Evolutionary conservation across 2,888 invertebrate species (phyloP).

Genomic region (Phyllotreta cruciferae): DNA sequence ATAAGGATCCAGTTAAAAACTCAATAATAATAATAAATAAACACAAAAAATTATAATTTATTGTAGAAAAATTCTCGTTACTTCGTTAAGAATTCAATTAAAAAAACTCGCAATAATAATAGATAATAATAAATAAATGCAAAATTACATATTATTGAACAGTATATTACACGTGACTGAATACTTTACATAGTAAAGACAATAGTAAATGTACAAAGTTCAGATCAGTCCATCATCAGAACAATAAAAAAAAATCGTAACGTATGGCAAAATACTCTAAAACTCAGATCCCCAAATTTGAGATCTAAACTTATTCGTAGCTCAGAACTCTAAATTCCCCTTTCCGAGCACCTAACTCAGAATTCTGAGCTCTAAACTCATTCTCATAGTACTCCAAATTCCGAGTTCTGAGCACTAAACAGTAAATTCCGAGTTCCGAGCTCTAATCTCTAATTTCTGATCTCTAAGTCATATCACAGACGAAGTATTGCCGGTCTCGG

Average conservation of each 20-base stretch:
- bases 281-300: too few species aligned
- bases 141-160: slow-evolving; percentile 10
- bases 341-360: too few species aligned
- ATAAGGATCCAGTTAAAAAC: too few species aligned
- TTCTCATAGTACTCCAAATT: too few species aligned
- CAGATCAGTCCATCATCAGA: slow-evolving; percentile 28
- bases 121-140: neutral
- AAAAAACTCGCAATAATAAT: neutral
- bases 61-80: neutral
- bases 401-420: slow-evolving; percentile 15
- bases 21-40: too few species aligned
- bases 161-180: slow-evolving; percentile 35
- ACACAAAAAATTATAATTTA: too few species aligned
- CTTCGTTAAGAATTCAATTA: neutral
- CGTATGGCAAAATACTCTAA: too few species aligned
- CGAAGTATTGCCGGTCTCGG: slow-evolving; percentile 47
- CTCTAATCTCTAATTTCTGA: too few species aligned
- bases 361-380: too few species aligned
- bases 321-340: too few species aligned
- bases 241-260: slow-evolving; percentile 16
- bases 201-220: slow-evolving; percentile 15
- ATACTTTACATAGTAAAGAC: slow-evolving; percentile 43
- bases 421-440: too few species aligned
- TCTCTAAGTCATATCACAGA: slow-evolving; percentile 60
- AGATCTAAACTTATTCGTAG: too few species aligned